Percentiles rank a stretch among this genome's conserved stretches.
Evolutionary conservation across 2,888 invertebrate genomes (phyloP).

Genomic region (Magallana nippona): DNA sequence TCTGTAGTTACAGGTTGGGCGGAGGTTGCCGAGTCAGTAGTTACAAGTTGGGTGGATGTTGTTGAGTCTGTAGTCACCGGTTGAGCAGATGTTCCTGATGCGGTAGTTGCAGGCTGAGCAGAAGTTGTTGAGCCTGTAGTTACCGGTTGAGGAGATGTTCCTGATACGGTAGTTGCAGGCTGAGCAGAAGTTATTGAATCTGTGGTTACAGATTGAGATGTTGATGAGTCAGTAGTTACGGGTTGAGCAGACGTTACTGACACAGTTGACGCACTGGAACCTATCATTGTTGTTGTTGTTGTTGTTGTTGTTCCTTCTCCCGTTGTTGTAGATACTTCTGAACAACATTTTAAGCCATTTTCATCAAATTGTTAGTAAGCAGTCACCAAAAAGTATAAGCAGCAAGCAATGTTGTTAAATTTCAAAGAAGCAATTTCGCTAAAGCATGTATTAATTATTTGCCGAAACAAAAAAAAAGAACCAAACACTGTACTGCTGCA

Average conservation of each 20-base stretch:
- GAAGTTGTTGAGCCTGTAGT: background rate
- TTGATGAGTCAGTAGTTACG: background rate
- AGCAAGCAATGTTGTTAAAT: background rate
- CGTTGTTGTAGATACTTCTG: constrained; percentile 16
- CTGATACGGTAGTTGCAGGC: background rate
- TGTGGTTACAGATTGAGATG: background rate
- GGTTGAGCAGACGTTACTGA: background rate
- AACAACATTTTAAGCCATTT: background rate
- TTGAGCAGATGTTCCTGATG: no score
- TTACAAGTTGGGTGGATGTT: no score
- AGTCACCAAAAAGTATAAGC: background rate
- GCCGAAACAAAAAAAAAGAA: no score
- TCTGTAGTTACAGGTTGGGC: no score
- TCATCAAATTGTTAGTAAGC: background rate
- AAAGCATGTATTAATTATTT: no score
- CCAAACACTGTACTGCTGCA: background rate
- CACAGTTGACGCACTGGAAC: background rate
- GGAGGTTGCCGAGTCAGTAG: no score
- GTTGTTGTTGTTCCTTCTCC: background rate
- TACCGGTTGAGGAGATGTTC: background rate
- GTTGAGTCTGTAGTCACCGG: no score
- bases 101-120: background rate
- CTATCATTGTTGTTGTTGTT: background rate
- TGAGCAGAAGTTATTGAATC: background rate
- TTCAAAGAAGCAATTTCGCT: background rate